Conservation (phyloP, 2,888 invertebrate species). For the Caenorhabditis sp. region DNA sequence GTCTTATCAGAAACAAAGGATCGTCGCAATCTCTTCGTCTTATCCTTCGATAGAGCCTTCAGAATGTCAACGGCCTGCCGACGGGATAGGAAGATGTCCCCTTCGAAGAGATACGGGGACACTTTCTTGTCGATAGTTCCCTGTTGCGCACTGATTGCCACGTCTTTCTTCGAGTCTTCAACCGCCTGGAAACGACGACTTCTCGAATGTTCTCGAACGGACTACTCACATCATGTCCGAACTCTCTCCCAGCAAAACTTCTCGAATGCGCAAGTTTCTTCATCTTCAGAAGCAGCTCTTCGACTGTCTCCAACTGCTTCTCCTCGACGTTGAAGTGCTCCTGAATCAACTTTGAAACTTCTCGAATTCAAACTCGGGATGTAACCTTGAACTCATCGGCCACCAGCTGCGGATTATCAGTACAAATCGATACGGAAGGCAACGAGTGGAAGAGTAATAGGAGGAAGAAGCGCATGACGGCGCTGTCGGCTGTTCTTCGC, state of each 20-base stretch:
- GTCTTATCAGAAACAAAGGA: constrained; percentile 77
- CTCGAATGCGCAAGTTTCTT: constrained; percentile 75
- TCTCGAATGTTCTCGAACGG: background rate
- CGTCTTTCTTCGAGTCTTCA: constrained; percentile 70
- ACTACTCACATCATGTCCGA: constrained; percentile 77
- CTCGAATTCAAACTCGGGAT: no score
- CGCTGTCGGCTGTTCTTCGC: background rate
- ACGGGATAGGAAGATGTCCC: constrained; percentile 79
- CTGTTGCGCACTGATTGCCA: constrained; percentile 75
- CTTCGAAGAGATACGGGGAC: constrained; percentile 80
- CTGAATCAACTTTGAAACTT: constrained; percentile 8
- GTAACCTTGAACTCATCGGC: constrained; percentile 40
- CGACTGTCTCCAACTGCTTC: constrained; percentile 70
- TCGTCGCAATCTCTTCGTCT: constrained; percentile 49
- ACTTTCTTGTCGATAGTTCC: constrained; percentile 75
- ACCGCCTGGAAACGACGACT: constrained; percentile 65
- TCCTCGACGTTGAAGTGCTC: constrained; percentile 75
- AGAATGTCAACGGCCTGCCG: constrained; percentile 79
- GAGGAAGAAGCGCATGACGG: constrained; percentile 18
- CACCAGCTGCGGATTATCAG: background rate
- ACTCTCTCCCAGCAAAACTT: constrained; percentile 73
- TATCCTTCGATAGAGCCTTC: constrained; percentile 63
- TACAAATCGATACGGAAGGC: constrained; percentile 18
- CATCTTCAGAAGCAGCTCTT: constrained; percentile 71
- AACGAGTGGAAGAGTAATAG: constrained; percentile 18